Evolutionary conservation across 2,113 vertebrate species (phyloP).

Genomic region (Andinoacara biseriatus): DNA sequence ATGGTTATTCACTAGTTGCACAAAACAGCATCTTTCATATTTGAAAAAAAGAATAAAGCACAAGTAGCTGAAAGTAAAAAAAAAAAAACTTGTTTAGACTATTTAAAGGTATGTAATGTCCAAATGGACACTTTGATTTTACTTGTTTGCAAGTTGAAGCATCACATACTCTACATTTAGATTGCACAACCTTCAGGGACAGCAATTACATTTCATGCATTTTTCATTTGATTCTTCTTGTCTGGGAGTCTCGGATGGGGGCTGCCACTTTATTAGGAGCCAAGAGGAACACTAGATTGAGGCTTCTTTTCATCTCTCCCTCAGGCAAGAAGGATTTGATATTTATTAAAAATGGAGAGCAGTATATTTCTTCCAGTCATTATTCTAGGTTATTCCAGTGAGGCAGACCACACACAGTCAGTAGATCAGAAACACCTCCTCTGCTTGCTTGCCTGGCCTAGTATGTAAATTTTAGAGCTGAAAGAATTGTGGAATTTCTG

Average conservation of each 20-base stretch:
- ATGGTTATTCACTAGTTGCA: slow-evolving; percentile 24
- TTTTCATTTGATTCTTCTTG: slow-evolving; percentile 47
- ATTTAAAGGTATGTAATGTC: not conserved
- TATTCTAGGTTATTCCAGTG: slow-evolving; percentile 70
- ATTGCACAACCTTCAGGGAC: slow-evolving; percentile 4
- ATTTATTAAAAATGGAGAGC: slow-evolving; percentile 83
- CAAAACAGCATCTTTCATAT: slow-evolving; percentile 19
- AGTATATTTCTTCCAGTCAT: slow-evolving; percentile 75
- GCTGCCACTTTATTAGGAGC: slow-evolving; percentile 62
- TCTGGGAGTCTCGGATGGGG: slow-evolving; percentile 47
- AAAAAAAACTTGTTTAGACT: not conserved
- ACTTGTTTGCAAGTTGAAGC: not conserved
- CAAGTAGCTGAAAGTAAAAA: not conserved
- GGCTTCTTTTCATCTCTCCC: slow-evolving; percentile 69
- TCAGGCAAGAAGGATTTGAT: slow-evolving; percentile 75
- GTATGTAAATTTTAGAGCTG: slow-evolving; percentile 63
- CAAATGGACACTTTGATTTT: not conserved
- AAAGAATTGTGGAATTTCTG: slow-evolving; percentile 50
- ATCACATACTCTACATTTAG: not conserved
- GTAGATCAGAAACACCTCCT: slow-evolving; percentile 62
- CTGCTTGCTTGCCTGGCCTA: slow-evolving; percentile 62
- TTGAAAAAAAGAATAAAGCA: slow-evolving; percentile 27
- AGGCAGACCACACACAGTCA: slow-evolving; percentile 79
- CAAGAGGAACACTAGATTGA: slow-evolving; percentile 63
- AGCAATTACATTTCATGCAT: slow-evolving; percentile 58